Evolutionary conservation across 2,797 vertebrate species (phyloP).

Genomic region (Poeciliopsis gracilis): DNA sequence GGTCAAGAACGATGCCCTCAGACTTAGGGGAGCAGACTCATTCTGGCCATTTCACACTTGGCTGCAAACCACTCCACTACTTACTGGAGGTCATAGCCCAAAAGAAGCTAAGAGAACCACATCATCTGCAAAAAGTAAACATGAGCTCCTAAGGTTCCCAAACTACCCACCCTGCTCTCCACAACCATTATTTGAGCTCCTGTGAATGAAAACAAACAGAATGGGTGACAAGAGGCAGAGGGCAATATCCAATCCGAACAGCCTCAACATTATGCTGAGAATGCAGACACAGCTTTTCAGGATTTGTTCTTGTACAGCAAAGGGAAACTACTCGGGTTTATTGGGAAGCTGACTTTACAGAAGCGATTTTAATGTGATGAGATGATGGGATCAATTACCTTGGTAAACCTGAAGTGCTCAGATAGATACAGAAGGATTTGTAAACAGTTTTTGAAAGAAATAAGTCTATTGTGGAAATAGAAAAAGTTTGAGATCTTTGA

Average conservation of each 20-base stretch:
- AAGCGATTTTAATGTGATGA: too few relatives aligned
- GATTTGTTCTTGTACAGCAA: background rate
- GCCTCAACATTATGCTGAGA: background rate
- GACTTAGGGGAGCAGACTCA: background rate
- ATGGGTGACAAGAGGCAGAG: background rate
- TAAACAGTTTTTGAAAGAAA: too few relatives aligned
- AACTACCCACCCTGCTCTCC: background rate
- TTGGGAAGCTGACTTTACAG: background rate
- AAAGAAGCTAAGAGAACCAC: background rate
- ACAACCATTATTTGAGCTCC: background rate
- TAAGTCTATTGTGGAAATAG: too few relatives aligned
- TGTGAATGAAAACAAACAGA: background rate
- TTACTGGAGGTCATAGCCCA: background rate
- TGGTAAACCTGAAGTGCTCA: too few relatives aligned
- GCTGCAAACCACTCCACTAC: background rate
- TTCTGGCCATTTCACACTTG: background rate
- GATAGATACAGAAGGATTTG: too few relatives aligned
- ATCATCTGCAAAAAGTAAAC: background rate
- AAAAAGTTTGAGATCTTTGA: too few relatives aligned
- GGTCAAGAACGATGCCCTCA: background rate
- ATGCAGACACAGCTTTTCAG: background rate
- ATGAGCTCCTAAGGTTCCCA: background rate
- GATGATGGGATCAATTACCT: too few relatives aligned
- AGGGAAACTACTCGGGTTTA: background rate
- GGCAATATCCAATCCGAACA: background rate